Base-by-base conservation (phyloP, 2,113 vertebrate species). In the Neolamprologus cancellatus region DNA sequence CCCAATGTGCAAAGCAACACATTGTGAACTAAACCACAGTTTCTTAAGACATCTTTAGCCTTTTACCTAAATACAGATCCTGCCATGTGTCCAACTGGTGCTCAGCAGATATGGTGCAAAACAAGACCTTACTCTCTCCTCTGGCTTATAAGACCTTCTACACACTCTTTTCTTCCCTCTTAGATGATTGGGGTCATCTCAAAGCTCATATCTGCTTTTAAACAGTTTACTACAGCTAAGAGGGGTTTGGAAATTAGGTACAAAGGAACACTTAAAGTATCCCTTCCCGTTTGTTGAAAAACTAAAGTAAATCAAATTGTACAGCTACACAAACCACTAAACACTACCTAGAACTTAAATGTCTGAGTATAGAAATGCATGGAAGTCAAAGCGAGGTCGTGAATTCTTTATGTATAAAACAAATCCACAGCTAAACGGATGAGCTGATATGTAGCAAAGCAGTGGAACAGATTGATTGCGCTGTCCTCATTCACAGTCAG, bases 11-110 rank as follows among this genome's bases (percentile, higher is more conserved):
- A 78, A 61, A 80, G 52, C 55, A 86, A 90, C 52, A 87, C 41
- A 71, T 30, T 23, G 15, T 92, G 87, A 93, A 93, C 91, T 91
- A 83, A 89, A 88, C 78, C 90, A 91, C 78, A 94, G 81, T 90
- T 95, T 95, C 94, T 74, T 92, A 94, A 95, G 81, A 91, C 46
- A 53, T 84, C 78, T 87, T 89, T 88, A 54, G 85, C 92, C 93
- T 95, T 94, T 95, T 84, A 86, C 93, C 95, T 87, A 93, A 87
- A 94, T 93, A 79, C 53, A 82, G 20, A 52, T 80, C 48, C 69
- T 85, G 91, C 78, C 76, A 89, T 83, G 50, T 79, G 50, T 78
- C 84, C 87, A 79, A 88, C 50, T 91, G 78, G 71, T 84, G 82
- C 48, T 78, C 41, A 82, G 81, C 15, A 79, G 50, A 87, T 76